Conservation (phyloP, 2,888 invertebrate genomes). For the Lycaena phlaeas region DNA sequence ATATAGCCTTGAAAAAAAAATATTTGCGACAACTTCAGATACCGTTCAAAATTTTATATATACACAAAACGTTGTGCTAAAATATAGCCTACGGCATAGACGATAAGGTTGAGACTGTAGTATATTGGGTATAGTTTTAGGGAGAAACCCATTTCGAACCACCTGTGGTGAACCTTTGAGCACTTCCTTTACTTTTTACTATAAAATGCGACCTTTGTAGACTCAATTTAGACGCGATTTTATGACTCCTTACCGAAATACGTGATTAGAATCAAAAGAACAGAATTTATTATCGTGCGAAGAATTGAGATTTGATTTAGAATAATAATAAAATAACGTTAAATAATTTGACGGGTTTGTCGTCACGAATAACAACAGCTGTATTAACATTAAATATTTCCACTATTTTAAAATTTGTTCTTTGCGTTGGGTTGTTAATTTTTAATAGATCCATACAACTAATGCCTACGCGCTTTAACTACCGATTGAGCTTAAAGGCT, state of each 20-base stretch:
- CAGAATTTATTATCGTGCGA: conserved; percentile 1
- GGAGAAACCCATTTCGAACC: conserved; percentile 8
- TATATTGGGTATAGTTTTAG: conserved; percentile 2
- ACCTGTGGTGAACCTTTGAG: conserved; percentile 16
- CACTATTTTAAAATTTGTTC: too few species aligned
- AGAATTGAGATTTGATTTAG: background rate
- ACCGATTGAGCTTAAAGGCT: too few species aligned
- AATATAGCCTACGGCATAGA: background rate
- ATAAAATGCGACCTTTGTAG: conserved; percentile 16
- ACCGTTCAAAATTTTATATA: conserved; percentile 9
- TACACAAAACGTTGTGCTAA: background rate
- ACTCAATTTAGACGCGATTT: conserved; percentile 15
- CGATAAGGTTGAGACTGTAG: background rate
- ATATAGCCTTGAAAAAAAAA: conserved; percentile 7
- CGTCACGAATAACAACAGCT: too few species aligned
- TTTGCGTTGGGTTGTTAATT: too few species aligned
- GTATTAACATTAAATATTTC: too few species aligned
- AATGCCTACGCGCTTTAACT: too few species aligned
- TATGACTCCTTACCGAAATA: conserved; percentile 12
- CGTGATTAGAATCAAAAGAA: conserved; percentile 10
- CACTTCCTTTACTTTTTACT: conserved; percentile 15
- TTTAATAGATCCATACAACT: too few species aligned
- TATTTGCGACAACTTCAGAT: conserved; percentile 11
- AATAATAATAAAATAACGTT: too few species aligned
- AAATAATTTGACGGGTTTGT: too few species aligned